Evolutionary conservation across 2,797 vertebrate species (phyloP).

Genomic region (Anniella stebbinsi): DNA sequence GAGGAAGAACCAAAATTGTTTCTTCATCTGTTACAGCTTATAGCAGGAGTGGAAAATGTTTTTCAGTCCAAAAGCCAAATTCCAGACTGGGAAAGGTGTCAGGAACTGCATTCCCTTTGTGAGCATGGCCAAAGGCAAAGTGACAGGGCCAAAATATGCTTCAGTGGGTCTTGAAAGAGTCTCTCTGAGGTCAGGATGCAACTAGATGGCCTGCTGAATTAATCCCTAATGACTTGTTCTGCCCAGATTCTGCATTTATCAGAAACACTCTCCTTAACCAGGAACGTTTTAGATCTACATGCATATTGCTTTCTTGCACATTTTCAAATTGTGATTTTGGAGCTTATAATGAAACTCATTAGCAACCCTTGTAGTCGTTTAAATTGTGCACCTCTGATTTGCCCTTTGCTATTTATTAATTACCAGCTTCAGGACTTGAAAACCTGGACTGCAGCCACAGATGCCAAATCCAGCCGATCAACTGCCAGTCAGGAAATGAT

Average conservation of each 20-base stretch:
- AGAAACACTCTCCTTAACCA: not conserved
- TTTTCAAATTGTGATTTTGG: not conserved
- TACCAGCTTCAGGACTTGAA: not conserved
- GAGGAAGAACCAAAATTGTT: not conserved
- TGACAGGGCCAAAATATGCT: too few relatives aligned
- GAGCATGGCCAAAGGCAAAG: too few relatives aligned
- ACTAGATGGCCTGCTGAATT: not conserved
- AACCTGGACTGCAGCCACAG: not conserved
- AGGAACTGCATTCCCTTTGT: too few relatives aligned
- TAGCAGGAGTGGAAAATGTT: not conserved
- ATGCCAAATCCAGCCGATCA: constrained; percentile 8
- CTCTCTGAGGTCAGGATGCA: not conserved
- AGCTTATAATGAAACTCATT: constrained; percentile 3
- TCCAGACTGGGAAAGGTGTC: too few relatives aligned
- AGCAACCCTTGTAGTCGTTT: constrained; percentile 19
- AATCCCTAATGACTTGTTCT: not conserved
- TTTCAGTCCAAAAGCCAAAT: too few relatives aligned
- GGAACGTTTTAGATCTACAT: not conserved
- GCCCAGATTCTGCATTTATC: not conserved
- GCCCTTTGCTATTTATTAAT: not conserved
- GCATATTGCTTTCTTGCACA: not conserved
- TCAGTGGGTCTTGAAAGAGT: not conserved
- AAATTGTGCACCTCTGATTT: not conserved
- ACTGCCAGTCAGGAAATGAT: constrained; percentile 1
- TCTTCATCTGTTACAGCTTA: not conserved